Evolutionary conservation across 2,888 invertebrate species (phyloP), one percentile per base, ranked within the genome.

Genomic region (Myopa tessellatipennis): DNA sequence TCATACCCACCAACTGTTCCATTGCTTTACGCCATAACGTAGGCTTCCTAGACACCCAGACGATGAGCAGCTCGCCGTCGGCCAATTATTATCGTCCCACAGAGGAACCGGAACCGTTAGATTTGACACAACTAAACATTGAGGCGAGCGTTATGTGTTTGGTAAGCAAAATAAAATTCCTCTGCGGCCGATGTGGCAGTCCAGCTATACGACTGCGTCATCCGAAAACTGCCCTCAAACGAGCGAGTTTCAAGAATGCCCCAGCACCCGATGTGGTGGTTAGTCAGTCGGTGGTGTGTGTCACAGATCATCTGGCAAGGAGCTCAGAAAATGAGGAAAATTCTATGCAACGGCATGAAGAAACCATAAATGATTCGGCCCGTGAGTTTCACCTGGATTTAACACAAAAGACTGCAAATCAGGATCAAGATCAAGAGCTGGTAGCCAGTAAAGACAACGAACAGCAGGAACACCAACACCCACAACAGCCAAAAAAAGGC

Each of bases 131-230:
- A 83, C 88, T 96, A 60, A 96, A 96, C 86, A 95, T 95, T 74
- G 95, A 96, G 89, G 96, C 96, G 0, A 95, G 95, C 84, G 93
- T 96, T 7, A 95, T 96, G 92, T 96, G 95, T 87, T 90, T 96
- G 80, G 94, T 95, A 38, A 94, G 95, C 83, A 95, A 95, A 90
- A 93, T 90, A 0, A 95, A 95, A 85, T 94, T 94, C 87, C 90
- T 96, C 5, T 94, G 94, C 85, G 94, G 94, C 1, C 90, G 93
- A 65, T 93, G 94, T 84, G 93, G 93, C 26, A 94, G 93, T 85
- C 94, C 94, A 4, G 94, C 94, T 5, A 93, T 94, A 12, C 90
- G 94, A 75, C 84, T 94, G 69, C 90, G 94, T 36, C 92, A 91
- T 82, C 92, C 89, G 4, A 88, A 87, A 78, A 82, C 80, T 16